Base-by-base conservation (phyloP, 2,113 vertebrate genomes). In the Gavia stellata region DNA sequence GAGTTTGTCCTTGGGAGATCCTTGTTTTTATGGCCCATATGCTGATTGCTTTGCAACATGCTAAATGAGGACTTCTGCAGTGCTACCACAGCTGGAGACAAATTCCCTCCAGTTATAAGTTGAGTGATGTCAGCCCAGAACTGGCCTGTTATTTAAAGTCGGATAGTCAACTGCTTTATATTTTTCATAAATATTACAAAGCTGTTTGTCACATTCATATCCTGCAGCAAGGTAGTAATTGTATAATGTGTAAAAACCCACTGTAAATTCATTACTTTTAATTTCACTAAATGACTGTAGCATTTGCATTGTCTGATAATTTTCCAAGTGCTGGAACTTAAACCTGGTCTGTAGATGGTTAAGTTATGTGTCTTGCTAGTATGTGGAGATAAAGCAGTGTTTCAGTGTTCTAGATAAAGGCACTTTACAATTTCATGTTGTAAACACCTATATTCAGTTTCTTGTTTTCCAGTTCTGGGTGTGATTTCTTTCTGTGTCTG, bases 131-230 rank as follows among this genome's bases (percentile, higher is more conserved):
- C 92, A 85, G 61, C 56, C 49, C 55, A 40, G 61, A 92, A 38
- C 9, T 87, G 56, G 52, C 38, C 61, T 94, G 36, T 63, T 81
- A 63, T 86, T 95, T 93, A 61, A 81, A 81, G 67, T 72, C 3
- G 8, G 45, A 45, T 86, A 85, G 33, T 77, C 62, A 94, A 83
- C 62, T 86, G 29, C 72, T 75, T 74, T 92, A 26, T 81, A 40
- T 70, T 90, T 88, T 70, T 95, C 67, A 47, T 91, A 81, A 91
- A 67, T 88, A 72, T n/a, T 90, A 53, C 47, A 86, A 66, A 94
- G 63, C 34, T 90, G 33, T 73, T 90, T 81, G 55, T 59, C 68
- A 58, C 42, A 72, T 62, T 94, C 21, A 11, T 92, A 58, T 86
- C 67, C 71, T 86, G 47, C 83, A 75, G 53, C 77, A 61, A 91